Evolutionary conservation across 1,140 invertebrate genomes (phyloP).

Genomic region (Contarinia nasturtii): DNA sequence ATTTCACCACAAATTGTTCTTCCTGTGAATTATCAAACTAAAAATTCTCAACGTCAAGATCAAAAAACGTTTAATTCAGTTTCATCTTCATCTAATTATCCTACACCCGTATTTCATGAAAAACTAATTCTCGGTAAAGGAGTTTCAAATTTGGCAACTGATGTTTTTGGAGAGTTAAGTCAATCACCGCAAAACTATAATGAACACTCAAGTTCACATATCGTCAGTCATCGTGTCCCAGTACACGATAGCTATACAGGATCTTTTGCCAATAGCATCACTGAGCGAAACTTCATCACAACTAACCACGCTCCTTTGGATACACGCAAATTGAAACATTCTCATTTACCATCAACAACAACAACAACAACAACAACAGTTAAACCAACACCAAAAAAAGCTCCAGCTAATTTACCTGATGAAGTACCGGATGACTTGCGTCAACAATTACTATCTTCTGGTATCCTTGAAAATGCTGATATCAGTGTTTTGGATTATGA

Average conservation of each 20-base stretch:
- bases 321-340: slow-evolving; percentile 4
- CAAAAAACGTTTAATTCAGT: not conserved
- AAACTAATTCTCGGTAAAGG: not conserved
- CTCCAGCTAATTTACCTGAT: slow-evolving; percentile 45
- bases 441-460: slow-evolving; percentile 62
- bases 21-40: not conserved
- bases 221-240: not conserved
- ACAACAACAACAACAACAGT: slow-evolving; percentile 13
- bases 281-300: too few species aligned
- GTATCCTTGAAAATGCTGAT: slow-evolving; percentile 67
- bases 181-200: not conserved
- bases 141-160: too few species aligned
- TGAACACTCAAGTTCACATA: not conserved
- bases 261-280: too few species aligned
- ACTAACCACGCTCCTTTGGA: slow-evolving; percentile 3
- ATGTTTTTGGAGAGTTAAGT: too few species aligned
- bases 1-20: not conserved
- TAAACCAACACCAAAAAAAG: slow-evolving; percentile 28
- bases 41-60: not conserved
- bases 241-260: too few species aligned
- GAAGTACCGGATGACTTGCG: slow-evolving; percentile 72
- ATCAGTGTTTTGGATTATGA: slow-evolving; percentile 72
- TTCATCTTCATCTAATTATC: not conserved
- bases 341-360: slow-evolving; percentile 5
- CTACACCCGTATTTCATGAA: slow-evolving; percentile 2